Percentiles rank a stretch among this genome's conserved stretches.
phyloP scores from a whole-genome alignment of 2,888 invertebrate genomes.

The Ceriagrion tenellum region DNA sequence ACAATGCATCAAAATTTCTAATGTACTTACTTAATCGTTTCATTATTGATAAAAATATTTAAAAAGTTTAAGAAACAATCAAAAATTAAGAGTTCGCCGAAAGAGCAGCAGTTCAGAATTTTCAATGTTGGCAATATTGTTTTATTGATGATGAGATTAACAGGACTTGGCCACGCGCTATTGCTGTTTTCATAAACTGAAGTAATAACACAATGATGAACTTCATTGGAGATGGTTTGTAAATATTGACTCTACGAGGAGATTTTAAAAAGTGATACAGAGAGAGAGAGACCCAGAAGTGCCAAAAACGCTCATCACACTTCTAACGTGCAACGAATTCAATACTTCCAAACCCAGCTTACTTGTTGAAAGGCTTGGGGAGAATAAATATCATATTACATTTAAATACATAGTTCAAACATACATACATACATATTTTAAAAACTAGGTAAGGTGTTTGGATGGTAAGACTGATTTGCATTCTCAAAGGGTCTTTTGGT shows the following conservation, averaged over 20 bases:
- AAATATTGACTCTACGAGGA: slow-evolving; percentile 10
- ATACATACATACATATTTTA: slow-evolving; percentile 39
- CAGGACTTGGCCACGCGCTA: not conserved
- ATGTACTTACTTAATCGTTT: not conserved
- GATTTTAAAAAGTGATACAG: slow-evolving; percentile 50
- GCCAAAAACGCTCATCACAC: slow-evolving; percentile 61
- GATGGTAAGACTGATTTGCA: slow-evolving; percentile 57
- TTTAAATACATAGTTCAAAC: slow-evolving; percentile 53
- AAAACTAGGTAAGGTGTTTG: slow-evolving; percentile 54
- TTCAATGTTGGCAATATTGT: slow-evolving; percentile 29
- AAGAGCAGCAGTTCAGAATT: slow-evolving; percentile 56
- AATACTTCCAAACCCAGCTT: slow-evolving; percentile 51
- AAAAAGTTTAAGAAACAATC: not conserved
- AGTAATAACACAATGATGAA: slow-evolving; percentile 42
- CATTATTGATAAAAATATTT: not conserved
- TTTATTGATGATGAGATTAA: not conserved
- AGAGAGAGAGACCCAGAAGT: slow-evolving; percentile 48
- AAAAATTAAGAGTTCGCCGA: slow-evolving; percentile 60
- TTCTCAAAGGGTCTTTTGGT: slow-evolving; percentile 53
- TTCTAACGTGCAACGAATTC: slow-evolving; percentile 67
- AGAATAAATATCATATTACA: slow-evolving; percentile 49
- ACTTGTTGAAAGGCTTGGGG: slow-evolving; percentile 35
- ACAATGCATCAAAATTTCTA: not conserved
- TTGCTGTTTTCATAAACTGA: not conserved
- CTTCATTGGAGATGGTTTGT: slow-evolving; percentile 43